phyloP scores from a whole-genome alignment of 2,797 vertebrate species.

The Tragelaphus oryx region DNA sequence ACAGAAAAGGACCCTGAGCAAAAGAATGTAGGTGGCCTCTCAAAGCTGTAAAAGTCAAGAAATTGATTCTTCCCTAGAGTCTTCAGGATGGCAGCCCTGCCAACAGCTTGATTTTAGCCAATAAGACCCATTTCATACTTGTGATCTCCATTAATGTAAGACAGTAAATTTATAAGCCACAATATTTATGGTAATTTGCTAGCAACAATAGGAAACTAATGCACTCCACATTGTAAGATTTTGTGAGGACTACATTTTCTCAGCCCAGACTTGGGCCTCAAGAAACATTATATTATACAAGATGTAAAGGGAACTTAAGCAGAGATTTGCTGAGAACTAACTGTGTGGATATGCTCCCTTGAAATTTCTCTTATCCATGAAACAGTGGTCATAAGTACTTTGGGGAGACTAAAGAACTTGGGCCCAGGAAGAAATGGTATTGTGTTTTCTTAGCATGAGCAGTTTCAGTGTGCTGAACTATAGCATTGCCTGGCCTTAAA shows the following conservation, averaged over 20 bases:
- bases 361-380: neutral
- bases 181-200: neutral
- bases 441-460: neutral
- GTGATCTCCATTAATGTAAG: neutral
- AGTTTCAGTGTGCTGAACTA: neutral
- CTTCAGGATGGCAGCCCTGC: neutral
- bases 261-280: neutral
- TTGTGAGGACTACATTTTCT: neutral
- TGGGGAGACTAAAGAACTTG: neutral
- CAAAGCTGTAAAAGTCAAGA: neutral
- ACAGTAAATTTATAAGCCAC: neutral
- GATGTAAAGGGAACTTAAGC: neutral
- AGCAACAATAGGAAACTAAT: neutral
- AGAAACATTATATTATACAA: neutral
- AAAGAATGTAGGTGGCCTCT: neutral
- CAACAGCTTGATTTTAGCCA: neutral
- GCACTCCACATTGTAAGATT: neutral
- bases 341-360: neutral
- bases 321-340: neutral
- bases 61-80: neutral
- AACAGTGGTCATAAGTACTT: constrained; percentile 1
- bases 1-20: neutral
- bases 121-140: neutral
- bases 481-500: neutral
- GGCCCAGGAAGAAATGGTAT: neutral